A percentile compares a stretch with the other conserved stretches of the same genome.
Conservation (phyloP, 2,888 invertebrate species). For the Axea sp. region DNA sequence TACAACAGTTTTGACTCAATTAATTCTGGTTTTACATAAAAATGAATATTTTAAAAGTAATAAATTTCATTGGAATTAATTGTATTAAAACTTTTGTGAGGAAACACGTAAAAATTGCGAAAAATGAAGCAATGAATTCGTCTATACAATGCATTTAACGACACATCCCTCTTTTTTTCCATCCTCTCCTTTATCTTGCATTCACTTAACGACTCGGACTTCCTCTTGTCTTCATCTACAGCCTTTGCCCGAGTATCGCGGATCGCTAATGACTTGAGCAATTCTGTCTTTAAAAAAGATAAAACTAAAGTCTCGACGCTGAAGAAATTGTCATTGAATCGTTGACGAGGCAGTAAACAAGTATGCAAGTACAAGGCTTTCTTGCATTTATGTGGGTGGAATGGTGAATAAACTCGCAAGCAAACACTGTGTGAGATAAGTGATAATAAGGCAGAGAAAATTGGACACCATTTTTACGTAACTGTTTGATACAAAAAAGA, state of each 20-base stretch:
- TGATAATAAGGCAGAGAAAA: conserved; percentile 19
- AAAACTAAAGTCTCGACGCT: conserved; percentile 26
- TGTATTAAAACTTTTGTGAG: too few species aligned
- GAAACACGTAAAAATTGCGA: too few species aligned
- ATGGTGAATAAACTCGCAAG: neutral
- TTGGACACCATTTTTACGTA: too few species aligned
- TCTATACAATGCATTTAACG: conserved; percentile 56
- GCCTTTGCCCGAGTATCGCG: conserved; percentile 37
- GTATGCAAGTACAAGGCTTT: conserved; percentile 43
- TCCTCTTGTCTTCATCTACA: conserved; percentile 60
- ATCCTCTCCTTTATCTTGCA: conserved; percentile 32
- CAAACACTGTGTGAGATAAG: conserved; percentile 1
- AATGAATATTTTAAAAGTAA: too few species aligned
- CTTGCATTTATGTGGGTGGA: conserved; percentile 48
- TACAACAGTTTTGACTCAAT: too few species aligned
- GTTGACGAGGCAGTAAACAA: conserved; percentile 58
- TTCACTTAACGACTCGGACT: conserved; percentile 48
- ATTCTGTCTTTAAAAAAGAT: conserved; percentile 46
- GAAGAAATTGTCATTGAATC: conserved; percentile 51
- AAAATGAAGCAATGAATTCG: too few species aligned
- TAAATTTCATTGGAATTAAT: too few species aligned
- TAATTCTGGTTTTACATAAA: too few species aligned
- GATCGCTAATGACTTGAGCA: conserved; percentile 49
- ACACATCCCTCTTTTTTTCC: conserved; percentile 18
- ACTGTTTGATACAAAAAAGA: too few species aligned